Evolutionary conservation across 2,797 vertebrate species (phyloP).

Genomic region (Gila robusta): DNA sequence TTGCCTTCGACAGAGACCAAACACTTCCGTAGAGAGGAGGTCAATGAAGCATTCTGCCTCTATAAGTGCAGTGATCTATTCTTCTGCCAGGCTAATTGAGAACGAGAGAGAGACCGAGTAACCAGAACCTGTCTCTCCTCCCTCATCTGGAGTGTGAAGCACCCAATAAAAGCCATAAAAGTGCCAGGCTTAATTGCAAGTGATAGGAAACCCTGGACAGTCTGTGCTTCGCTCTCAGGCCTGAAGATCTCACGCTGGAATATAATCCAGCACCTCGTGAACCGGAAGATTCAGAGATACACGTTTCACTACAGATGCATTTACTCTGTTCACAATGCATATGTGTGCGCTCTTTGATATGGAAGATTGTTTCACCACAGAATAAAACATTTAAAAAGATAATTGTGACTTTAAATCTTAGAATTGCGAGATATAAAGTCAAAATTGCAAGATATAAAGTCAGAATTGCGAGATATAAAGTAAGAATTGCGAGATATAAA

Average conservation of each 20-base stretch:
- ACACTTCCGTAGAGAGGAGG: conserved; percentile 53
- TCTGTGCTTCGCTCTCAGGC: not conserved
- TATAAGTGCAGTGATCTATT: conserved; percentile 52
- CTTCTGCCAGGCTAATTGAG: conserved; percentile 30
- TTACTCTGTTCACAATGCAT: conserved; percentile 17
- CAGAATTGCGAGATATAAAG: too few relatives aligned
- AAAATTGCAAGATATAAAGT: too few relatives aligned
- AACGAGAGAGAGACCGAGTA: conserved; percentile 25
- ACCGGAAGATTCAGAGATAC: not conserved
- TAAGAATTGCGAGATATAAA: too few relatives aligned
- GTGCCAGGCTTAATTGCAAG: conserved; percentile 53
- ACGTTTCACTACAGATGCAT: not conserved
- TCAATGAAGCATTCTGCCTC: conserved; percentile 63
- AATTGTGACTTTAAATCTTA: too few relatives aligned
- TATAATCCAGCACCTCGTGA: conserved; percentile 32
- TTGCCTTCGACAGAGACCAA: conserved; percentile 51
- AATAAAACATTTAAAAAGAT: too few relatives aligned
- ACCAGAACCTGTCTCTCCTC: not conserved
- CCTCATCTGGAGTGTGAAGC: conserved; percentile 15
- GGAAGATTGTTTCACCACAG: too few relatives aligned
- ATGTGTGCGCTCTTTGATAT: too few relatives aligned
- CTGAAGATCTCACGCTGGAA: not conserved
- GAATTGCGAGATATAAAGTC: too few relatives aligned
- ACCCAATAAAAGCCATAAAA: conserved; percentile 54
- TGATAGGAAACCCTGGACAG: conserved; percentile 43